Percentiles rank a stretch among this genome's conserved stretches.
These are phyloP conservation scores for Anhinga rufa DNA, from an alignment of 2,113 vertebrate genomes.

Conservation along the genomic window DNA sequence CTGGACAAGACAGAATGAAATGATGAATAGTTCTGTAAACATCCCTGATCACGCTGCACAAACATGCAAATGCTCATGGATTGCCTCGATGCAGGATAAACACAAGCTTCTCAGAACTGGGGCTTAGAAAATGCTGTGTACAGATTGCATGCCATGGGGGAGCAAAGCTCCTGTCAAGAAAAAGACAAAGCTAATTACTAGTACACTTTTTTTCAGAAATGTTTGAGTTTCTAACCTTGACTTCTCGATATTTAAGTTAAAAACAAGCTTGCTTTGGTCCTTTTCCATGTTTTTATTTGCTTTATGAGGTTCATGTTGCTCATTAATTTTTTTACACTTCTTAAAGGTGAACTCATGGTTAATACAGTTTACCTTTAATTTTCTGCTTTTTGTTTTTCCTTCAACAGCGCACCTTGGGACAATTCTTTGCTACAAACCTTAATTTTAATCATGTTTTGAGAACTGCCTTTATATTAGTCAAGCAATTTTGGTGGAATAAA, in stretches of 20 bases:
- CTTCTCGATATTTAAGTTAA: background rate
- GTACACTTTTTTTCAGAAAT: background rate
- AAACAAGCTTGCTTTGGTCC: background rate
- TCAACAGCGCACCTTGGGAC: background rate
- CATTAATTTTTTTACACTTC: background rate
- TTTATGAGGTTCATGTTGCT: fast-evolving
- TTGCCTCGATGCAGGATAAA: background rate
- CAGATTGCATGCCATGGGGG: background rate
- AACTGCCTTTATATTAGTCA: background rate
- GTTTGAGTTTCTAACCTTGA: background rate
- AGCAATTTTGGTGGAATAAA: background rate
- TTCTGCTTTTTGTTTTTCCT: background rate
- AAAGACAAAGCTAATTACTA: background rate
- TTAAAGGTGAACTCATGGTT: background rate
- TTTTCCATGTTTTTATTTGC: background rate
- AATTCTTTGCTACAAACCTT: background rate
- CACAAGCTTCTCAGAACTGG: background rate
- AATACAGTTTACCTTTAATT: background rate
- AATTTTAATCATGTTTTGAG: background rate
- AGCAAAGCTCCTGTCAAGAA: background rate
- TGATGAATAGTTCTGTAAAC: slow-evolving; percentile 42
- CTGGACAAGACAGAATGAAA: background rate
- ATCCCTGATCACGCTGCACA: background rate
- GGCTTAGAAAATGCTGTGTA: background rate
- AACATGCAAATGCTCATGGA: background rate